Evolutionary conservation across 2,888 invertebrate genomes (phyloP).

Genomic region (Cremastobaeus sp.): DNA sequence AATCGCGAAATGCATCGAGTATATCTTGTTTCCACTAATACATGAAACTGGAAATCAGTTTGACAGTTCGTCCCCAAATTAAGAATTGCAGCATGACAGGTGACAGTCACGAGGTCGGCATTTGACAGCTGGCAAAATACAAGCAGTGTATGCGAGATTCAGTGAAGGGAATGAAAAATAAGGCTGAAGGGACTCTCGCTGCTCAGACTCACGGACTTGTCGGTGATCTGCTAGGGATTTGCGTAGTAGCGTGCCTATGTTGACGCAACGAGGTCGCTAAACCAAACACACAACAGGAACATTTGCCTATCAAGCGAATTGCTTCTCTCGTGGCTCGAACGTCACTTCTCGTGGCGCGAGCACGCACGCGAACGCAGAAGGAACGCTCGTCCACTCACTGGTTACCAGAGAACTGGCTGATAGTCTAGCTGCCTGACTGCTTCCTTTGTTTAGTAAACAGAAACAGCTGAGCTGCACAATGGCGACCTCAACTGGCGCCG

Average conservation of each 20-base stretch:
- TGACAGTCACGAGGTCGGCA: neutral
- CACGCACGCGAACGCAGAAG: conserved; percentile 53
- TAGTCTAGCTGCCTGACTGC: conserved; percentile 60
- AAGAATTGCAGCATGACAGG: neutral
- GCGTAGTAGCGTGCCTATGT: conserved; percentile 14
- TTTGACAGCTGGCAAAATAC: neutral
- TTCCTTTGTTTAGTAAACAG: conserved; percentile 78
- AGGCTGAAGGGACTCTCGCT: neutral
- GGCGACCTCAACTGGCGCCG: conserved; percentile 61
- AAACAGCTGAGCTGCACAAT: conserved; percentile 75
- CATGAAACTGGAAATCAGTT: neutral
- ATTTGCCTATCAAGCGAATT: conserved; percentile 10
- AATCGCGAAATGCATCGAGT: too few species aligned
- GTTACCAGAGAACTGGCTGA: conserved; percentile 55
- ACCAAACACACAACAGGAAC: conserved; percentile 8
- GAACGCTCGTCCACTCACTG: conserved; percentile 55
- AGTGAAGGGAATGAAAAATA: too few species aligned
- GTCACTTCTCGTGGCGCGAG: conserved; percentile 45
- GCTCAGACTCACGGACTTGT: conserved; percentile 36
- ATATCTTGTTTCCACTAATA: too few species aligned
- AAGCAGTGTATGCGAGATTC: too few species aligned
- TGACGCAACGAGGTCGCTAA: conserved; percentile 9
- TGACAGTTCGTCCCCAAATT: neutral
- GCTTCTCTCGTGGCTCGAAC: conserved; percentile 30
- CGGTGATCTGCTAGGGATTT: conserved; percentile 14